Percentiles rank a stretch among this genome's conserved stretches.
These are phyloP conservation scores for Diplazon laetatorius DNA, from an alignment of 2,888 invertebrate species.

Conservation along the genomic window DNA sequence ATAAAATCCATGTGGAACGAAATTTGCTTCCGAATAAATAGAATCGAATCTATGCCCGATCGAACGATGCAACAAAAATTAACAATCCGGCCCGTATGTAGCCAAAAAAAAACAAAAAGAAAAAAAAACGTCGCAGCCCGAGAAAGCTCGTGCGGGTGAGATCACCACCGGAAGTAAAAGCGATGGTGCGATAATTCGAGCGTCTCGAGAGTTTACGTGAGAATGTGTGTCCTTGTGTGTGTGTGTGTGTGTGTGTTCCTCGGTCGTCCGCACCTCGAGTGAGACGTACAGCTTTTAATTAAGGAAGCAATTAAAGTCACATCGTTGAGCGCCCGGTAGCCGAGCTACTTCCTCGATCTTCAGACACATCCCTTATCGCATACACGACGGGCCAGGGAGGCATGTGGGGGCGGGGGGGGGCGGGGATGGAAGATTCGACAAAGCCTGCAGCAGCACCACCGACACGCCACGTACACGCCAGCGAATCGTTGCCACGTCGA, in stretches of 20 bases:
- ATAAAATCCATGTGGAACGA: too few relatives aligned
- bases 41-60: too few relatives aligned
- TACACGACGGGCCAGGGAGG: too few relatives aligned
- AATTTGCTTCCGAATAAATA: too few relatives aligned
- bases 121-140: background rate
- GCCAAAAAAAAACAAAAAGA: too few relatives aligned
- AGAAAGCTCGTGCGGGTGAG: background rate
- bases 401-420: too few relatives aligned
- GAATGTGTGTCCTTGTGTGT: too few relatives aligned
- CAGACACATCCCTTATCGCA: constrained; percentile 57
- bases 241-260: too few relatives aligned
- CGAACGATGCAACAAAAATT: too few relatives aligned
- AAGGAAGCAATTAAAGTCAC: constrained; percentile 69
- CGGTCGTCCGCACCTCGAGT: constrained; percentile 56
- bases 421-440: too few relatives aligned
- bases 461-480: constrained; percentile 19
- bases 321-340: constrained; percentile 59
- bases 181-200: constrained; percentile 19
- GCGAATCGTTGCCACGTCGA: background rate
- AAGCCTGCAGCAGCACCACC: background rate
- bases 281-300: constrained; percentile 69
- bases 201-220: constrained; percentile 40
- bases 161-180: background rate
- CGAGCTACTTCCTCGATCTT: constrained; percentile 45
- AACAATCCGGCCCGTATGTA: background rate